Base-by-base conservation (phyloP, 2,888 invertebrate genomes). In the Boloria selene region DNA sequence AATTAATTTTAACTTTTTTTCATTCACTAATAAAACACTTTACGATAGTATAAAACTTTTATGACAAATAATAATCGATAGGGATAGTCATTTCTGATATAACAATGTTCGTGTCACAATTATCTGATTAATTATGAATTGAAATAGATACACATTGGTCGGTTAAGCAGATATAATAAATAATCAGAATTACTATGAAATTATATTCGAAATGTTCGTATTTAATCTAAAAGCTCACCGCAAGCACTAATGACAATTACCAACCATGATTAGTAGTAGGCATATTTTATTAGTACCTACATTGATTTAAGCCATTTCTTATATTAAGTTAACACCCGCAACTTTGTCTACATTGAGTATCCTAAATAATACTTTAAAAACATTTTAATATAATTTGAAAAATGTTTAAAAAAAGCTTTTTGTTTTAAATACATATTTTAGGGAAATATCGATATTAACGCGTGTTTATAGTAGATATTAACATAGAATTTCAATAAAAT, bases 91-190 rank as follows among this genome's bases (percentile, higher is more conserved):
- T 68, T 68, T 62, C 65, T 70, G 47, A 64, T 70, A 69, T 71
- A 69, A 59, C 74, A 72, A 73, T 72, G 14, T 31, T 70, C 66
- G 67, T 67, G 66, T 66, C 68, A 61, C 64, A 69, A 67, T 74
- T 73, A 72, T 70, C 67, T 58, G 60, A 64, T 67, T 68, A 69
- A 72, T 71, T 65, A 70, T 70, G 69, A 72, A 73, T 71, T 72
- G 73, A 65, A 73, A 72, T 73, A 73, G 72, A 69, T 67, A 69
- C 68, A 67, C 59, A 62, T 67, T 69, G 70, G 69, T 70, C 61
- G 65, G 53, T 61, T 60, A 59, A 44, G 47, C 51, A 51, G 59
- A 66, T 68, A 59, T 60, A 67, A 60, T 56, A 56, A 56, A 56
- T 45, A 56, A 38, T 52, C 45, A 55, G 58, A 64, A 55, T 68